These are phyloP conservation scores for Amphimallon solstitiale DNA, from an alignment of 2,888 invertebrate genomes.

Conservation along the genomic window DNA sequence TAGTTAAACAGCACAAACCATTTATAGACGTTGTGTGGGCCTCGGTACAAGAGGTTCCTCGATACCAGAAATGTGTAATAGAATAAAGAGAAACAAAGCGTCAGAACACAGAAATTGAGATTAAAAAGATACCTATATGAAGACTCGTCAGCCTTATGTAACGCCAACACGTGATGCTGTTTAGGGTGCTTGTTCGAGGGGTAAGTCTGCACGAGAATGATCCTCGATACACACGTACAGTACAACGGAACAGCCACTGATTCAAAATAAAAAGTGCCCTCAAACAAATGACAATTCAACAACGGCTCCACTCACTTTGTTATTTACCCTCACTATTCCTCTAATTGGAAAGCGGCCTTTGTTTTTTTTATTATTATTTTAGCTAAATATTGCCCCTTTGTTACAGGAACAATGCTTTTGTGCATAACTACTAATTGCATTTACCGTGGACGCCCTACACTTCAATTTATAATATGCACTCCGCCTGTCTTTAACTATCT, in stretches of 20 bases:
- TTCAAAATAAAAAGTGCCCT: constrained; percentile 43
- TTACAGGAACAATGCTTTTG: constrained; percentile 46
- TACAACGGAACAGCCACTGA: constrained; percentile 36
- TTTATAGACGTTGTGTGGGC: no score
- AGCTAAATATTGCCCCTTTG: constrained; percentile 55
- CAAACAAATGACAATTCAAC: constrained; percentile 45
- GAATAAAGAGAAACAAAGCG: no score
- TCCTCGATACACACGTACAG: not conserved
- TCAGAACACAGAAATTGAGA: no score
- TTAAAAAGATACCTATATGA: no score
- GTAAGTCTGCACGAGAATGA: not conserved
- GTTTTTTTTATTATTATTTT: constrained; percentile 54
- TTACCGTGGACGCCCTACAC: constrained; percentile 3
- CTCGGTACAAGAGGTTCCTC: no score
- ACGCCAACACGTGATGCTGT: no score
- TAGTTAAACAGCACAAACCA: no score
- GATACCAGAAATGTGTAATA: no score
- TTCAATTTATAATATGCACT: not conserved
- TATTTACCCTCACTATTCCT: constrained; percentile 35
- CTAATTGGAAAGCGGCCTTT: constrained; percentile 55
- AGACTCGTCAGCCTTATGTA: no score
- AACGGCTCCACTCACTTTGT: constrained; percentile 37
- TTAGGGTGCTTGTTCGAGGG: not conserved
- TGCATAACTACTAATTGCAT: constrained; percentile 12
- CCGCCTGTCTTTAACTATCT: no score